phyloP scores from a whole-genome alignment of 2,113 vertebrate genomes.

The Desmodus rotundus region DNA sequence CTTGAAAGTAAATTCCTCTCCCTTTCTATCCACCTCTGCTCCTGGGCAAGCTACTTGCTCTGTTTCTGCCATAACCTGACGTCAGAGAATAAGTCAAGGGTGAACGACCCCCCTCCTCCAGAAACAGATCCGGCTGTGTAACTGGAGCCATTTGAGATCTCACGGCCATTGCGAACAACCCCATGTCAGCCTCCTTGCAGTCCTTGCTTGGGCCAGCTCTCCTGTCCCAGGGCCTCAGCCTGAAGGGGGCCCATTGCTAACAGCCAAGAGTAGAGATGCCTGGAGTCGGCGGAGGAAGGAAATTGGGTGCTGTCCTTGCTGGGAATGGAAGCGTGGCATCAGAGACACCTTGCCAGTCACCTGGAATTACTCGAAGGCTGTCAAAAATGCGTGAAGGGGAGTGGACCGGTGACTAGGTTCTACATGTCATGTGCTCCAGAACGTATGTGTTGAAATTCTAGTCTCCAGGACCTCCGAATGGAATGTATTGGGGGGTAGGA shows the following conservation, averaged over 20 bases:
- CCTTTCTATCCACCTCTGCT: neutral
- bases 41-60: neutral
- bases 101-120: neutral
- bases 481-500: fast-evolving
- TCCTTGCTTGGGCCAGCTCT: neutral
- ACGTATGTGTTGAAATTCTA: neutral
- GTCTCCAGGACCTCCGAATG: neutral
- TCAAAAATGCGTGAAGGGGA: fast-evolving
- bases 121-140: neutral
- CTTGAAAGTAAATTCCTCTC: neutral
- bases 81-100: neutral
- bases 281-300: fast-evolving
- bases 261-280: fast-evolving
- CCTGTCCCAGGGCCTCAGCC: neutral
- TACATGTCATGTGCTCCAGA: fast-evolving
- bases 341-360: fast-evolving
- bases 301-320: no score
- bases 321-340: neutral
- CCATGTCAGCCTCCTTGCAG: neutral
- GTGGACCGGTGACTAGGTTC: fast-evolving
- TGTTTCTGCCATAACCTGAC: neutral
- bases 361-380: neutral
- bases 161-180: neutral
- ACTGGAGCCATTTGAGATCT: neutral
- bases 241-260: neutral